phyloP scores from a whole-genome alignment of 2,888 invertebrate genomes.

The Hirudinaria manillensis region DNA sequence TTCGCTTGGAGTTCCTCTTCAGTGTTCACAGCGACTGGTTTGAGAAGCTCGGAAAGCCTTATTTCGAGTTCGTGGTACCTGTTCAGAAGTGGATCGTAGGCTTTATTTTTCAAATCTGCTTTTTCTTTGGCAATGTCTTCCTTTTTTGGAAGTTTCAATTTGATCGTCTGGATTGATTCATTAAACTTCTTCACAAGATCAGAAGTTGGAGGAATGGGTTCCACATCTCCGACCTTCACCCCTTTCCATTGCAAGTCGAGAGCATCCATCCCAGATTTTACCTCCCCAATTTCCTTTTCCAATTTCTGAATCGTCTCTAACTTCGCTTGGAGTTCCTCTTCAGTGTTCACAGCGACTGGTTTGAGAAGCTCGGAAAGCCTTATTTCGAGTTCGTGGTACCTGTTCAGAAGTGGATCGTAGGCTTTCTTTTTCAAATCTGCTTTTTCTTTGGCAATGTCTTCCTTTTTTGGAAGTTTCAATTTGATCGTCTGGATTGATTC shows the following conservation, averaged over 20 bases:
- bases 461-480: conserved; percentile 11
- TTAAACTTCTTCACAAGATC: not conserved
- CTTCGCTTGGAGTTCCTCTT: not conserved
- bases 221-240: not conserved
- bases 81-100: conserved; percentile 4
- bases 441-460: not conserved
- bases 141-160: not conserved
- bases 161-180: not conserved
- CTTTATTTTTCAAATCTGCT: not conserved
- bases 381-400: not conserved
- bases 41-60: not conserved
- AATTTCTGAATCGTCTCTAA: not conserved
- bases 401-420: not conserved
- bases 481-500: not conserved
- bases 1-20: not conserved
- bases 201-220: not conserved
- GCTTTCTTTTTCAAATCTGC: not conserved
- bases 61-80: not conserved
- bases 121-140: not conserved
- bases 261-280: not conserved
- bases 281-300: conserved; percentile 18
- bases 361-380: not conserved
- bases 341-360: not conserved
- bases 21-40: not conserved
- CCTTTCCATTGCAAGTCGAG: conserved; percentile 16